phyloP scores from a whole-genome alignment of 92 coral and sea anemone genomes.

The Epizoanthus scotinus region DNA sequence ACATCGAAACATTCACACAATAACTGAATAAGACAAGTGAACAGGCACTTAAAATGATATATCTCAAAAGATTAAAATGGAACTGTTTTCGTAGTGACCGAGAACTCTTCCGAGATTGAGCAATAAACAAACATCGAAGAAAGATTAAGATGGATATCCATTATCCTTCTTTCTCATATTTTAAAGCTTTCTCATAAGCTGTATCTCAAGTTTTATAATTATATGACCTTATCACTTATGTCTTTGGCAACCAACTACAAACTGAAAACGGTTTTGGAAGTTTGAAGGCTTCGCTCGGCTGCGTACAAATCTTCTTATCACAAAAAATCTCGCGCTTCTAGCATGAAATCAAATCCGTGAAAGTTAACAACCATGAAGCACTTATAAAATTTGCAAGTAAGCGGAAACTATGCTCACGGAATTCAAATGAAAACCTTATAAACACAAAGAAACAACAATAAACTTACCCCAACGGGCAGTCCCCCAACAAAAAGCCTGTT shows the following conservation, averaged over 20 bases:
- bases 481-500: conserved; percentile 96
- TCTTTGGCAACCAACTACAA: too few relatives aligned
- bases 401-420: background rate
- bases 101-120: background rate
- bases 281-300: background rate
- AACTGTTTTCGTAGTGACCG: background rate
- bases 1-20: background rate
- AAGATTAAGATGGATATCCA: too few relatives aligned
- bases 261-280: too few relatives aligned
- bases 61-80: background rate
- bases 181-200: too few relatives aligned
- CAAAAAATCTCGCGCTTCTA: background rate
- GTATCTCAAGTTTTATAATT: too few relatives aligned
- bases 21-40: background rate
- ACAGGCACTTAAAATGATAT: background rate
- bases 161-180: too few relatives aligned
- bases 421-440: background rate
- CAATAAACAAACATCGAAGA: background rate
- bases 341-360: background rate
- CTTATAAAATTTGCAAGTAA: conserved; percentile 12
- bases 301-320: background rate
- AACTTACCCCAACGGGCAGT: conserved; percentile 77
- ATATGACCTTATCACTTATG: too few relatives aligned
- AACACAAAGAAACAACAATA: background rate
- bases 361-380: conserved; percentile 13